phyloP scores from a whole-genome alignment of 2,113 vertebrate species.

The Notarius quadriscutis region DNA sequence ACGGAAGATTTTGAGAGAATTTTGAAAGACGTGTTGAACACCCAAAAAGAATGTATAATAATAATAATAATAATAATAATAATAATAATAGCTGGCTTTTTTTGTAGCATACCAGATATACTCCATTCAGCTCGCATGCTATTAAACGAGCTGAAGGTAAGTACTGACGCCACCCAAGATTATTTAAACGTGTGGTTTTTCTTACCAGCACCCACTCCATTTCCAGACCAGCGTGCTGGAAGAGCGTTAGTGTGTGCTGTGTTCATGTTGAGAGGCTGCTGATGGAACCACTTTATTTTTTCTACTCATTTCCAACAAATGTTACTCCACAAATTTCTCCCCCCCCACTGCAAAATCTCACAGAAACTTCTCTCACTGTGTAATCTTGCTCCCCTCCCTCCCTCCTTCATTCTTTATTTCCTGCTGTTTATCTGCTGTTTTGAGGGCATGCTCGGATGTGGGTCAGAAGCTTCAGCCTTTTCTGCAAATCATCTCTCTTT shows the following conservation, averaged over 20 bases:
- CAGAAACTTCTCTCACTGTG: conserved; percentile 10
- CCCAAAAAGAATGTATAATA: no score
- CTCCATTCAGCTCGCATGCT: no score
- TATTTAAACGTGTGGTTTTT: conserved; percentile 19
- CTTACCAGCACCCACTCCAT: conserved; percentile 43
- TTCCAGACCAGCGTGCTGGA: background rate
- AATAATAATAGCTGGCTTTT: no score
- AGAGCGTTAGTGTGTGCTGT: background rate
- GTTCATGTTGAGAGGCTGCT: background rate
- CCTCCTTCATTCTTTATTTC: background rate
- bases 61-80: no score
- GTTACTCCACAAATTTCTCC: background rate
- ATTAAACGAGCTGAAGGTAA: no score
- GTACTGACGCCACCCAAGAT: background rate
- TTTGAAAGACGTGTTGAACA: no score
- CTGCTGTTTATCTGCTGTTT: conserved; percentile 35
- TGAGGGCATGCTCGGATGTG: conserved; percentile 51
- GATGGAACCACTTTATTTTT: background rate
- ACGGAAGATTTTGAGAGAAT: no score
- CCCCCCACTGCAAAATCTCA: no score
- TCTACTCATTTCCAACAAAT: background rate
- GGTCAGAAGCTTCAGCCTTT: conserved; percentile 43
- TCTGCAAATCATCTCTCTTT: background rate
- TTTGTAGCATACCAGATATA: no score
- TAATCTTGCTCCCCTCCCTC: conserved; percentile 21